Evolutionary conservation across 2,888 invertebrate genomes (phyloP), one percentile per base, ranked within the genome.

Genomic region (Mimumesa dahlbomi): DNA sequence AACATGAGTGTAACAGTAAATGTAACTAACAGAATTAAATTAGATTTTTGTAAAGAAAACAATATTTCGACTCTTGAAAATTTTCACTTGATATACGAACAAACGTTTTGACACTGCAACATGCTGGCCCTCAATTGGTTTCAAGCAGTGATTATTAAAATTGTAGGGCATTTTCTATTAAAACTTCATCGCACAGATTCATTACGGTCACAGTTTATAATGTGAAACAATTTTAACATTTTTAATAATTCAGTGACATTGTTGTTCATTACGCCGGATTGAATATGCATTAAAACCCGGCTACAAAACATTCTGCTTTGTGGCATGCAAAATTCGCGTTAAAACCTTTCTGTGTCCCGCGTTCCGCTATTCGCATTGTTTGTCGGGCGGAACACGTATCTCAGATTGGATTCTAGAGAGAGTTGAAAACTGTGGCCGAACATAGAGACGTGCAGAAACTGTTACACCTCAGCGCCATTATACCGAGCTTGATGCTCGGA

Each of bases 401-500:
- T 21, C 21, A 45, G 22, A 22, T 45, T 45, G 45, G 42, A 42
- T 45, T 21, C 45, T 22, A 2, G n/a, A 13, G 36, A 4, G 19
- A 16, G 1, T 5, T 9, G 16, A 45, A 59, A 64, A 52, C 48
- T 29, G 7, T 6, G 1, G 13, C 2, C 21, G 7, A 5, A 4
- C 0, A 14, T 3, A 21, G 9, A 45, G n/a, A 22, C 11, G 16
- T 13, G 45, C 13, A 9, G 7, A 36, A 36, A 2, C 42, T 29
- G 18, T 38, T 40, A 13, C 11, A 7, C 7, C 16, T 38, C 13
- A 18, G 52, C 18, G 25, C 43, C 16, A 42, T 64, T 50, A 48
- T 45, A 5, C 19, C 25, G 3, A 42, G 22, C 42, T 19, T 18
- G 38, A 31, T 42, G 36, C 9, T 13, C 2, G 19, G 56, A 14